Evolutionary conservation across 2,797 vertebrate genomes (phyloP).

Genomic region (Neosalanx taihuensis): DNA sequence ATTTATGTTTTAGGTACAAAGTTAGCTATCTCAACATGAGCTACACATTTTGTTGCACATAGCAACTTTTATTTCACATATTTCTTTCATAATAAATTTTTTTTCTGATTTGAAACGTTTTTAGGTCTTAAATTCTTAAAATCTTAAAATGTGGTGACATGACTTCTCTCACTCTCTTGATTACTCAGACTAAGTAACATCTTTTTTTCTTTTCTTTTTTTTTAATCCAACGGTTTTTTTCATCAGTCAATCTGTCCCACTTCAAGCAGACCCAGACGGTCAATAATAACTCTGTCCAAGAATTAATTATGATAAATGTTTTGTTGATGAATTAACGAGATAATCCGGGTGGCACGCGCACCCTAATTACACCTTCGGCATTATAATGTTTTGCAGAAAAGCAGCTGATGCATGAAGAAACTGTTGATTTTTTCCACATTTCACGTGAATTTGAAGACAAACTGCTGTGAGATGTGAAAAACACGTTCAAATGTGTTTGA

Average conservation of each 20-base stretch:
- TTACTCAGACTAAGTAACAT: constrained; percentile 49
- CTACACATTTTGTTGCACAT: not conserved
- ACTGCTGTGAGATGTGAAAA: too few relatives aligned
- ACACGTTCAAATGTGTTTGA: too few relatives aligned
- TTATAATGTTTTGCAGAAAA: constrained; percentile 22
- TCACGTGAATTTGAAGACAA: not conserved
- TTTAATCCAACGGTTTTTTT: constrained; percentile 82
- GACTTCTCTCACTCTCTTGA: constrained; percentile 59
- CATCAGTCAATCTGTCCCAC: constrained; percentile 88
- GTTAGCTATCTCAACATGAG: too few relatives aligned
- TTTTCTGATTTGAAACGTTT: not conserved
- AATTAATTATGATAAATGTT: constrained; percentile 96
- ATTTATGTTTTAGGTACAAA: too few relatives aligned
- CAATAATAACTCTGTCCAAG: constrained; percentile 86
- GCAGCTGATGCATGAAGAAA: not conserved
- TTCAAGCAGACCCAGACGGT: constrained; percentile 76
- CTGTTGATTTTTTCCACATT: not conserved
- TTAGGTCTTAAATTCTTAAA: too few relatives aligned
- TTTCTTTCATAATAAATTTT: not conserved
- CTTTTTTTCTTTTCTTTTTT: constrained; percentile 68
- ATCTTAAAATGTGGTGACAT: too few relatives aligned
- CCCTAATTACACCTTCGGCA: constrained; percentile 79
- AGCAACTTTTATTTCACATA: not conserved
- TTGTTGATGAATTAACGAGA: constrained; percentile 92
- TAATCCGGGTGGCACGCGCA: constrained; percentile 88